These are phyloP conservation scores for Eupristina koningsbergeri DNA, from an alignment of 1,140 invertebrate species.

Conservation along the genomic window DNA sequence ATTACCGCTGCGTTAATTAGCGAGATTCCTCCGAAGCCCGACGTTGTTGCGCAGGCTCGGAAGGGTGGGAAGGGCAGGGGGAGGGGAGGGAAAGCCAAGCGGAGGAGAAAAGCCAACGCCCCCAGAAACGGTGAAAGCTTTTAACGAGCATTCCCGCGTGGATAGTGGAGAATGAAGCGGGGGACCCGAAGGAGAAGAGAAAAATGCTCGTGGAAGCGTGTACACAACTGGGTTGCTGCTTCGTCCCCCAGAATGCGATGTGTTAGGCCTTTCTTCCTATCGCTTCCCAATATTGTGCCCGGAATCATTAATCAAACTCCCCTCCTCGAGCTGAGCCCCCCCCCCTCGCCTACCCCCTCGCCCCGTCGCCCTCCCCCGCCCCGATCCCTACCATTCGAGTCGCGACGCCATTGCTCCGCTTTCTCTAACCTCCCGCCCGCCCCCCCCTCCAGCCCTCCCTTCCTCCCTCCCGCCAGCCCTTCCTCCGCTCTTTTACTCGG, in stretches of 20 bases:
- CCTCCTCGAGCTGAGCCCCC: neutral
- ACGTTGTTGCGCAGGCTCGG: neutral
- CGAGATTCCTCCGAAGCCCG: neutral
- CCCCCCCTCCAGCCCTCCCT: neutral
- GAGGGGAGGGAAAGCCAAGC: neutral
- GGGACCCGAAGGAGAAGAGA: neutral
- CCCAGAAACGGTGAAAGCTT: constrained; percentile 26
- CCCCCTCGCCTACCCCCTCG: constrained; percentile 26
- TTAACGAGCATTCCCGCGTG: constrained; percentile 20
- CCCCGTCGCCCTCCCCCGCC: constrained; percentile 1
- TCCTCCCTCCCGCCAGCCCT: neutral
- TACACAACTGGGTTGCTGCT: constrained; percentile 50
- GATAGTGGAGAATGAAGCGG: constrained; percentile 13
- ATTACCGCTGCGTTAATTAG: neutral
- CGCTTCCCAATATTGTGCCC: constrained; percentile 25
- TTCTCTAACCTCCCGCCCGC: neutral
- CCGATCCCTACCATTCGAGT: too few species aligned
- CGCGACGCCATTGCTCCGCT: too few species aligned
- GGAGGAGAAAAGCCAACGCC: neutral
- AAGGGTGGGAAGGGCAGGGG: too few species aligned
- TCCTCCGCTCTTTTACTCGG: constrained; percentile 46
- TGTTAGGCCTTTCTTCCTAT: constrained; percentile 50
- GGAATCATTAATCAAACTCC: constrained; percentile 72
- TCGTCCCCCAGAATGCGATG: constrained; percentile 67
- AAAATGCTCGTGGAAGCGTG: constrained; percentile 22